These are phyloP conservation scores for Papilio xuthus DNA, from an alignment of 1,140 invertebrate species.

Conservation along the genomic window DNA sequence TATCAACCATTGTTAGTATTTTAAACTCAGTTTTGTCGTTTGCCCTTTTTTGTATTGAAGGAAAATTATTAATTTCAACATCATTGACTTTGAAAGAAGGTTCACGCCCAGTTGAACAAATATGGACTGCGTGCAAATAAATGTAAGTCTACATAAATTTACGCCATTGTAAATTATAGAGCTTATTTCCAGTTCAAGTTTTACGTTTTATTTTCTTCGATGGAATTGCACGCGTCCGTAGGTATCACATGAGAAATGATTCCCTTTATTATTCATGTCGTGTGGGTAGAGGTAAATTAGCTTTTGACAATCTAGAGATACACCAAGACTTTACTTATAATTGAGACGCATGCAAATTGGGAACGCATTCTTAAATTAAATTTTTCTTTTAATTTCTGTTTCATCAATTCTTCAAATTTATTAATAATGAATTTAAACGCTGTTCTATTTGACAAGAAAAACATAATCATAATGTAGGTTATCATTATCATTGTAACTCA, in stretches of 20 bases:
- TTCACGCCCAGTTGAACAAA: neutral
- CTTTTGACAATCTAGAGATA: constrained; percentile 3
- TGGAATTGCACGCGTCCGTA: constrained; percentile 18
- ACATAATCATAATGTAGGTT: no score
- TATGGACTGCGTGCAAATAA: constrained; percentile 1
- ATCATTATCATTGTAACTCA: no score
- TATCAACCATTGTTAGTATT: constrained; percentile 27
- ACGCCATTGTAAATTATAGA: constrained; percentile 2
- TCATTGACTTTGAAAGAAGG: constrained; percentile 4
- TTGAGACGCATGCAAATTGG: neutral
- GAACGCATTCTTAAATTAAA: neutral
- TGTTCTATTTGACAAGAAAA: neutral
- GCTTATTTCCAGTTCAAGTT: neutral
- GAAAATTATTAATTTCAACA: neutral
- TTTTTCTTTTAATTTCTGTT: neutral
- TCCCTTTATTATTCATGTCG: constrained; percentile 2
- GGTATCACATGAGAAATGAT: constrained; percentile 5
- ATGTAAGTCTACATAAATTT: constrained; percentile 13
- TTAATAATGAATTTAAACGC: neutral
- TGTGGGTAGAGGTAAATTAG: constrained; percentile 9
- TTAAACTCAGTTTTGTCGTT: constrained; percentile 16
- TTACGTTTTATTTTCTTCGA: constrained; percentile 2
- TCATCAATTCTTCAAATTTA: neutral
- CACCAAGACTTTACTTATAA: neutral
- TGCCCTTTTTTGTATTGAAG: neutral